Conservation (phyloP, 2,113 vertebrate species). For the Peromyscus leucopus region DNA sequence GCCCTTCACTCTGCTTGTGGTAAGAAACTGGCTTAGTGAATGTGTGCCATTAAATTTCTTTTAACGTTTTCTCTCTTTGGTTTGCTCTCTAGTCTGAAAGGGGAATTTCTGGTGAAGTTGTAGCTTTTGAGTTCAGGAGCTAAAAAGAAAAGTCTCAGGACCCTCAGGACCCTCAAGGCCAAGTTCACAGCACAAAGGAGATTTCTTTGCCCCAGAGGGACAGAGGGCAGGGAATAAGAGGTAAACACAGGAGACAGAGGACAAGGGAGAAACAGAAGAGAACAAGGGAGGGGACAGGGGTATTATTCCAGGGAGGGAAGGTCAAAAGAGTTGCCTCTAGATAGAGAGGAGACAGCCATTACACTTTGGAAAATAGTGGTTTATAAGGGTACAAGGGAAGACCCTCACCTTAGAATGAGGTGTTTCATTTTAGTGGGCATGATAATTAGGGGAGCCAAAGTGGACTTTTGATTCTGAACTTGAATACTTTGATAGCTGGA, state of each 20-base stretch:
- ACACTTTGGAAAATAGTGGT: neutral
- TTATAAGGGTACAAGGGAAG: neutral
- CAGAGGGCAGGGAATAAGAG: neutral
- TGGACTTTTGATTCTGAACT: neutral
- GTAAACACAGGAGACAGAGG: neutral
- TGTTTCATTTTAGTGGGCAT: neutral
- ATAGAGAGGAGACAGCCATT: neutral
- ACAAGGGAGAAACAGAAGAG: neutral
- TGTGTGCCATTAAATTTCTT: neutral
- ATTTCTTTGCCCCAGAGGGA: neutral
- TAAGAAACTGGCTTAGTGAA: neutral
- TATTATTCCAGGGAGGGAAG: neutral
- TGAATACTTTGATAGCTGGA: neutral
- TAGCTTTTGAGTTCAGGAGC: neutral
- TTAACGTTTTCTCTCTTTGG: neutral
- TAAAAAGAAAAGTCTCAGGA: neutral
- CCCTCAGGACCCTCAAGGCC: neutral
- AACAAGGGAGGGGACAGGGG: neutral
- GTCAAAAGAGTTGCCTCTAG: neutral
- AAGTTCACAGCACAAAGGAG: neutral
- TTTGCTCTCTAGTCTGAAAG: slow-evolving; percentile 51
- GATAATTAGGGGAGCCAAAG: neutral
- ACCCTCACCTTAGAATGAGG: neutral
- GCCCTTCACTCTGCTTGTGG: neutral
- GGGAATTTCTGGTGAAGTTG: neutral